Conservation (phyloP, 2,888 invertebrate species). For the Balanococcus diminutus region DNA sequence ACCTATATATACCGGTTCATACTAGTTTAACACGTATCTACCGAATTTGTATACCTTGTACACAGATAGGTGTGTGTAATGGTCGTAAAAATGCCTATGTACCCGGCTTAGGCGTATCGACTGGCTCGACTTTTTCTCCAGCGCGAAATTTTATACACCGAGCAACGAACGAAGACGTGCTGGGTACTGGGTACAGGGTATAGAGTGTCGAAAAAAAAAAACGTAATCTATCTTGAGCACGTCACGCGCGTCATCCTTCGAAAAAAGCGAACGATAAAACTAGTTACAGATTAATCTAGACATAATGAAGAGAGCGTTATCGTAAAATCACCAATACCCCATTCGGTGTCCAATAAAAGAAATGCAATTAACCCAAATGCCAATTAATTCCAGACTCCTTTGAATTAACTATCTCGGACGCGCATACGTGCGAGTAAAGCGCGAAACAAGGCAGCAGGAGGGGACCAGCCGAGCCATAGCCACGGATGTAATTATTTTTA, state of each 20-base stretch:
- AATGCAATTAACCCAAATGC: constrained; percentile 38
- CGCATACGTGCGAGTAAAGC: neutral
- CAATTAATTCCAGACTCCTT: constrained; percentile 37
- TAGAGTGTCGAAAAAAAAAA: constrained; percentile 8
- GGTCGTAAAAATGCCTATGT: neutral
- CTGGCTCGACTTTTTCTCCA: neutral
- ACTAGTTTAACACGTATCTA: constrained; percentile 8
- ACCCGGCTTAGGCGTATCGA: neutral
- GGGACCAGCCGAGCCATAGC: neutral
- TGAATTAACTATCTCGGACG: neutral
- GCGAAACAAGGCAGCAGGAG: neutral
- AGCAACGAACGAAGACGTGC: too few relatives aligned
- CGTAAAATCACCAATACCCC: constrained; percentile 35
- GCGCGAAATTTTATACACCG: neutral
- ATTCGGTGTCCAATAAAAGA: constrained; percentile 38
- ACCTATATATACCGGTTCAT: constrained; percentile 28
- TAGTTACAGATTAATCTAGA: constrained; percentile 35
- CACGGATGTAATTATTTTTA: constrained; percentile 31
- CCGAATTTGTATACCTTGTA: neutral
- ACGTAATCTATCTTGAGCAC: constrained; percentile 1
- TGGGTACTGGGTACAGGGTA: neutral
- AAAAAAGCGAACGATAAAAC: constrained; percentile 26
- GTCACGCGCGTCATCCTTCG: constrained; percentile 26
- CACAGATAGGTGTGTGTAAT: neutral
- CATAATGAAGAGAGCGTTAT: constrained; percentile 35